Evolutionary conservation across 2,113 vertebrate species (phyloP).

Genomic region (Elachura formosa): DNA sequence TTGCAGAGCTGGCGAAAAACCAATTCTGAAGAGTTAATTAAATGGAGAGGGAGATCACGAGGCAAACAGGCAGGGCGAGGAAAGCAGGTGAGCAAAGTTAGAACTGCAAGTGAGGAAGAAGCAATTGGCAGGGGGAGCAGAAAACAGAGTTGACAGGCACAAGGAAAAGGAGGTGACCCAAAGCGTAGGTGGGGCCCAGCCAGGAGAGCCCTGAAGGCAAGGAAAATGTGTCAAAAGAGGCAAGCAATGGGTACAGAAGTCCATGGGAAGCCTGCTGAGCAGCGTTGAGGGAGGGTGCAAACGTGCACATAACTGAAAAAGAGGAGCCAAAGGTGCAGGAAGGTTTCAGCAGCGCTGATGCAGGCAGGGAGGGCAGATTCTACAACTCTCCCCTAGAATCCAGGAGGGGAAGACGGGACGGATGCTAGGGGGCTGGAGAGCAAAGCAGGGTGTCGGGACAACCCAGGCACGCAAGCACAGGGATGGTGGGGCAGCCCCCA

Average conservation of each 20-base stretch:
- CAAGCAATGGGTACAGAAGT: not conserved
- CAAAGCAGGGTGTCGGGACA: not conserved
- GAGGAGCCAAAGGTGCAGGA: not conserved
- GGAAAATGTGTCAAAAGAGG: not conserved
- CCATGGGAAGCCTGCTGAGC: not conserved
- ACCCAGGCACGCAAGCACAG: not conserved
- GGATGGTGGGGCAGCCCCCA: slow-evolving; percentile 14
- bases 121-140: not conserved
- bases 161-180: not conserved
- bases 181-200: not conserved
- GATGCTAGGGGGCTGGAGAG: not conserved
- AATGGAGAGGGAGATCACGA: slow-evolving; percentile 21
- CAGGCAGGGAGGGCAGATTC: not conserved
- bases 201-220: not conserved
- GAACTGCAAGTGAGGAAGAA: not conserved
- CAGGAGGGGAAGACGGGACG: not conserved
- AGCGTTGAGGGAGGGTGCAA: not conserved
- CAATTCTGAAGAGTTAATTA: slow-evolving; percentile 50
- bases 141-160: not conserved
- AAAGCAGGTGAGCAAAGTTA: slow-evolving; percentile 4
- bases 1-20: slow-evolving; percentile 33
- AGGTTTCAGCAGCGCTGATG: not conserved
- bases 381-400: not conserved
- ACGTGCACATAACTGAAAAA: not conserved
- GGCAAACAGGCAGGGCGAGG: slow-evolving; percentile 25